Evolutionary conservation across 2,888 invertebrate species (phyloP), one percentile per base, ranked within the genome.

Genomic region (Pachymerium ferrugineum): DNA sequence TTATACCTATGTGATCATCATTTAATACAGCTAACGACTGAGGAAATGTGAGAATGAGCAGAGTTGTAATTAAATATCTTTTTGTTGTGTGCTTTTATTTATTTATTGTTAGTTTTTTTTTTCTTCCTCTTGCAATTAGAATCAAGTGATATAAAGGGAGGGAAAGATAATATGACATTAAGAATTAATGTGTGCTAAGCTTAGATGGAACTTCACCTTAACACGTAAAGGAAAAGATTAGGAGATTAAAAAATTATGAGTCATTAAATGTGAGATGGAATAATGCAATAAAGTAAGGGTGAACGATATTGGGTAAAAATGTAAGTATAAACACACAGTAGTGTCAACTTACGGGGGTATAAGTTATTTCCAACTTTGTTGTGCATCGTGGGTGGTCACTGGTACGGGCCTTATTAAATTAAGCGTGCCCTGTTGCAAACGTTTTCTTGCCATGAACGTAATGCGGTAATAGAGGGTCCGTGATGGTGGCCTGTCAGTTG

Each of bases 1-100:
- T 47, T 47, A 47, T 3, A 47, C 47, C 47, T 47, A 22, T 47
- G 47, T 47, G 47, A 47, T 47, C 47, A 47, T 47, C 47, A 47
- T 47, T 47, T 47, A 47, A 47, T 47, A 47, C 47, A 47, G 19
- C 47, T 16, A 47, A 47, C 47, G 47, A 47, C 47, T 47, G 47
- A 47, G 47, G 47, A 47, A 47, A 47, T 47, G 47, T 47, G 47
- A 47, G 47, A 47, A 47, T 47, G 47, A 47, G 47, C 47, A 47
- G 47, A 3, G 47, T 4, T 47, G 47, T 47, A 47, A 47, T 47
- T 47, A 47, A 47, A 47, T 47, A 22, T 47, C 19, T 47, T 47
- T 47, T 47, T 47, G 47, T 47, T 47, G 47, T 47, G 47, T 47
- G 47, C 16, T 47, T 47, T 47, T 47, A 47, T 47, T 47, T 47